Evolutionary conservation across 1,140 invertebrate genomes (phyloP).

Genomic region (Drosophila ogumai): DNA sequence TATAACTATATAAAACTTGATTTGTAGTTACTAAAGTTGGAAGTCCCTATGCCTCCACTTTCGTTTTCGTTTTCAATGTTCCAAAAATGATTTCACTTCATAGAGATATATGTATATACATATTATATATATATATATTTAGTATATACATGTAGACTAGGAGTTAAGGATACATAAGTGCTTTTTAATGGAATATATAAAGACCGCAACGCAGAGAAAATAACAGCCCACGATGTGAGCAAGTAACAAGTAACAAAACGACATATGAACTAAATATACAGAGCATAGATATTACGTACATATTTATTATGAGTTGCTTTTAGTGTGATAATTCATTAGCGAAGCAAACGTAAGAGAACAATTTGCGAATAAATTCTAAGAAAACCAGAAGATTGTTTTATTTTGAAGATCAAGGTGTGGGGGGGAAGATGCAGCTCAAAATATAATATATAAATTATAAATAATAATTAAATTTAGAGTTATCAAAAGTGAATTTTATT

Average conservation of each 20-base stretch:
- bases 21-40: conserved; percentile 34
- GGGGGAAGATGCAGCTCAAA: too few relatives aligned
- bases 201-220: conserved; percentile 59
- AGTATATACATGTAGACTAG: conserved; percentile 33
- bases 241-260: conserved; percentile 42
- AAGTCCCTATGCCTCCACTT: background rate
- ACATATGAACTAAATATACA: conserved; percentile 43
- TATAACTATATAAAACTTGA: conserved; percentile 27
- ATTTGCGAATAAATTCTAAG: conserved; percentile 63
- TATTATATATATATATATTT: conserved; percentile 33
- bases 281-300: conserved; percentile 57
- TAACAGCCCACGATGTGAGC: conserved; percentile 34
- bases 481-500: too few relatives aligned
- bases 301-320: conserved; percentile 80
- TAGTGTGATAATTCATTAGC: conserved; percentile 77
- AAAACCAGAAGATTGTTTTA: conserved; percentile 17
- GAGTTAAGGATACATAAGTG: conserved; percentile 77
- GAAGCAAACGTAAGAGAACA: conserved; percentile 43
- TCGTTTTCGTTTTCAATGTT: conserved; percentile 24
- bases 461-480: too few relatives aligned
- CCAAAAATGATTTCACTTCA: conserved; percentile 41
- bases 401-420: background rate
- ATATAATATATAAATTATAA: too few relatives aligned
- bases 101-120: conserved; percentile 38
- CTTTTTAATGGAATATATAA: conserved; percentile 80